Percentiles rank a stretch among this genome's conserved stretches.
Conservation (phyloP, 2,888 invertebrate genomes). For the Nasonovia ribisnigri region DNA sequence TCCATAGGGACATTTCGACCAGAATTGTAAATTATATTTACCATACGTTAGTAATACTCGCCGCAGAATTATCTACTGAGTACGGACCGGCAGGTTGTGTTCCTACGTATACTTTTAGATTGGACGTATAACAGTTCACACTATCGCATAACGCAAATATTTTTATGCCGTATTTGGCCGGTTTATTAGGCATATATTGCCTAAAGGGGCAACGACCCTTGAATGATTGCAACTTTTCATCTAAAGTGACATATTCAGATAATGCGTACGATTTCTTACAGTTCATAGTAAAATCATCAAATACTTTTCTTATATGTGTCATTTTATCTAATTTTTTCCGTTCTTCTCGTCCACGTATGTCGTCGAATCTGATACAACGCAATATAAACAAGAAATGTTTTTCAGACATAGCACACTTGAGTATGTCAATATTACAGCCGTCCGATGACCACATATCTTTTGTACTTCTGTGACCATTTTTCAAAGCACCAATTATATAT, state of each 20-base stretch:
- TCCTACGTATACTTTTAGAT: constrained; percentile 44
- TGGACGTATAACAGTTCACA: constrained; percentile 32
- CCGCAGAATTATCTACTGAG: not conserved
- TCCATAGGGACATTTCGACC: constrained; percentile 66
- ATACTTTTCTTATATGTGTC: constrained; percentile 35
- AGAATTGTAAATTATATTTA: constrained; percentile 59
- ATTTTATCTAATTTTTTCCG: constrained; percentile 55
- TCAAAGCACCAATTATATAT: constrained; percentile 46
- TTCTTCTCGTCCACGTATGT: constrained; percentile 15
- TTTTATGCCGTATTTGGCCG: constrained; percentile 53
- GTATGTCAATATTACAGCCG: constrained; percentile 51
- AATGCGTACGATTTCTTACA: not conserved
- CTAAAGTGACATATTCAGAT: constrained; percentile 24
- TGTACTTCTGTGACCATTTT: constrained; percentile 43
- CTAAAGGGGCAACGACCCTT: constrained; percentile 68
- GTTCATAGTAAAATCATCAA: constrained; percentile 39
- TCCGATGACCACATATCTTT: constrained; percentile 53
- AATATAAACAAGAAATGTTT: constrained; percentile 51
- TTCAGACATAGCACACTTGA: constrained; percentile 54
- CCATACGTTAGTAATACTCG: constrained; percentile 27
- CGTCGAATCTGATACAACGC: constrained; percentile 57
- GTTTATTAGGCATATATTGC: not conserved
- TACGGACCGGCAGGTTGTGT: constrained; percentile 41
- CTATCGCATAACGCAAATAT: constrained; percentile 42
- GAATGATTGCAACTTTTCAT: constrained; percentile 68